Percentiles rank a stretch among this genome's conserved stretches.
Evolutionary conservation across 2,113 vertebrate genomes (phyloP).

Genomic region (Pedetes capensis): DNA sequence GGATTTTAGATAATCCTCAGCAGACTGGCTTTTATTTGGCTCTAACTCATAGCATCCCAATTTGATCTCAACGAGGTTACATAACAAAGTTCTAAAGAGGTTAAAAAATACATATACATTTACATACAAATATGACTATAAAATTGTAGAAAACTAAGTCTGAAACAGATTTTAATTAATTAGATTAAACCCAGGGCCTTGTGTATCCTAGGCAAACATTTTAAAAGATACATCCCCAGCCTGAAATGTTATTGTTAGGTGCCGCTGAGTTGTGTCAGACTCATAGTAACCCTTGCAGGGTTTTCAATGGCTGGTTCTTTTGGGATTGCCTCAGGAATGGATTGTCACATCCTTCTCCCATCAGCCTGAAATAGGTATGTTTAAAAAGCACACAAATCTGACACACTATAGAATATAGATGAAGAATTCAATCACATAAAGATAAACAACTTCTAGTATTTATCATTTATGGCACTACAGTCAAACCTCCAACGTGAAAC

Average conservation of each 20-base stretch:
- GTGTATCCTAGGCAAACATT: too few species aligned
- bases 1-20: conserved; percentile 97
- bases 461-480: not conserved
- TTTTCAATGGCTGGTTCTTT: too few species aligned
- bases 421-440: conserved; percentile 44
- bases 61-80: conserved; percentile 97
- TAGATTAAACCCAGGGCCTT: too few species aligned
- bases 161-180: conserved; percentile 32
- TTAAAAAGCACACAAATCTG: conserved; percentile 52
- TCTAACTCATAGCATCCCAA: conserved; percentile 97
- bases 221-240: too few species aligned
- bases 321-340: too few species aligned
- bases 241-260: too few species aligned
- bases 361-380: not conserved
- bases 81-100: conserved; percentile 90
- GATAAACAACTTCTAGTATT: not conserved
- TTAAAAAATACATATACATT: conserved; percentile 60
- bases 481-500: not conserved
- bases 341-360: too few species aligned
- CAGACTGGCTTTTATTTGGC: conserved; percentile 93
- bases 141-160: conserved; percentile 53
- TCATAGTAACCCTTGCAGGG: too few species aligned
- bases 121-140: conserved; percentile 33
- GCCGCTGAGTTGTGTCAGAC: too few species aligned
- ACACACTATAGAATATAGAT: conserved; percentile 41